These are phyloP conservation scores for Scaptomyza caliginosa DNA, from an alignment of 2,888 invertebrate genomes.

Conservation along the genomic window DNA sequence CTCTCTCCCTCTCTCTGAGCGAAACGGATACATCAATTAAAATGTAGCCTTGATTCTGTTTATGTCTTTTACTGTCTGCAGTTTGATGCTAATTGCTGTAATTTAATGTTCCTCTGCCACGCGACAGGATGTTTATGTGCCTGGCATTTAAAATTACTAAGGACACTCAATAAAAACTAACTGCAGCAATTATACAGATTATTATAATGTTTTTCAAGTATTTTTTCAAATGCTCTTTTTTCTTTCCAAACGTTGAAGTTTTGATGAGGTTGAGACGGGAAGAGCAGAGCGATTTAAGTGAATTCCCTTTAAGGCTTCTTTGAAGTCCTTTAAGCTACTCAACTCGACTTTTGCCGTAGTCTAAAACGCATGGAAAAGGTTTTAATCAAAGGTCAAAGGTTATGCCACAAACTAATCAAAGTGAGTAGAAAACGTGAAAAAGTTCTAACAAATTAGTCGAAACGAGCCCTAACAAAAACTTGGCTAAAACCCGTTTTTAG, in stretches of 20 bases:
- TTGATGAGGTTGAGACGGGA: background rate
- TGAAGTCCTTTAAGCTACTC: no score
- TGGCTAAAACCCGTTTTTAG: constrained; percentile 25
- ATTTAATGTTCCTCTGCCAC: constrained; percentile 50
- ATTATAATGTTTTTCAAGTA: background rate
- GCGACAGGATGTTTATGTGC: constrained; percentile 71
- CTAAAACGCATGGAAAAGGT: background rate
- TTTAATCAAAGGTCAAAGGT: background rate
- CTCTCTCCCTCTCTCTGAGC: constrained; percentile 12
- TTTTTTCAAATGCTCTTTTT: background rate
- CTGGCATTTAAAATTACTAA: background rate
- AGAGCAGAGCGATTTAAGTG: background rate
- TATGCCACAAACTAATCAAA: background rate
- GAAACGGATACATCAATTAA: constrained; percentile 71
- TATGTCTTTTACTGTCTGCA: background rate
- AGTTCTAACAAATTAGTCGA: background rate
- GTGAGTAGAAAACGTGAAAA: background rate
- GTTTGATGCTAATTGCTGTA: constrained; percentile 53
- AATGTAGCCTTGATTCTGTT: constrained; percentile 26
- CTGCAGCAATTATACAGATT: constrained; percentile 1
- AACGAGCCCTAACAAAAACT: background rate
- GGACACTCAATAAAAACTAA: background rate
- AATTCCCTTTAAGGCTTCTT: no score
- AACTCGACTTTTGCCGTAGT: background rate
- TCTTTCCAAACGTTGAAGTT: background rate